phyloP scores from a whole-genome alignment of 2,888 invertebrate species.

The Liposcelis brunnea region DNA sequence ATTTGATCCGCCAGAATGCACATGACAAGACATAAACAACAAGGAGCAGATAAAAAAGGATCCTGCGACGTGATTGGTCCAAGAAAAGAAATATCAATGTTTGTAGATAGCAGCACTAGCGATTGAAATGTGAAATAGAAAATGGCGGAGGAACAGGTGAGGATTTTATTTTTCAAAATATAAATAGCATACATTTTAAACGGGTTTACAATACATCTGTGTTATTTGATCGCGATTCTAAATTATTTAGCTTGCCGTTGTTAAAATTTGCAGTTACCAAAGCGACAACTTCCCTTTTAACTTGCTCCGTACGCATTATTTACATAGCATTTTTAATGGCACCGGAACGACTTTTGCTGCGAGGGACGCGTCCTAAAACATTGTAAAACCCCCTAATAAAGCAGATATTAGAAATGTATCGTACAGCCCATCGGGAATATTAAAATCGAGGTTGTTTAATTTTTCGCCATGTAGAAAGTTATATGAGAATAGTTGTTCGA shows the following conservation, averaged over 20 bases:
- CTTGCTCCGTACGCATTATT: too few species aligned
- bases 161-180: constrained; percentile 25
- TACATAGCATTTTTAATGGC: neutral
- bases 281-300: neutral
- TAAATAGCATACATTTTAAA: constrained; percentile 14
- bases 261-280: neutral
- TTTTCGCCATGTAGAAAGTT: too few species aligned
- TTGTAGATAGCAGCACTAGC: constrained; percentile 20
- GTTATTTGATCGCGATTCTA: too few species aligned
- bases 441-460: too few species aligned
- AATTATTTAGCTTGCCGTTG: neutral
- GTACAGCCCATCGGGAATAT: too few species aligned
- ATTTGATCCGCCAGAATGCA: neutral
- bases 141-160: constrained; percentile 68
- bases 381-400: neutral
- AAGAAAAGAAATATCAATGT: constrained; percentile 14
- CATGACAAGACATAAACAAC: too few species aligned
- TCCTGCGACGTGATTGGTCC: neutral
- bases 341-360: neutral
- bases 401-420: neutral
- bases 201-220: neutral
- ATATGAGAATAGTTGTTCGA: too few species aligned
- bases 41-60: too few species aligned
- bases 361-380: constrained; percentile 10
- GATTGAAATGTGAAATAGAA: constrained; percentile 32